Conservation (phyloP, 2,797 vertebrate species). For the Pagetopsis macropterus region DNA sequence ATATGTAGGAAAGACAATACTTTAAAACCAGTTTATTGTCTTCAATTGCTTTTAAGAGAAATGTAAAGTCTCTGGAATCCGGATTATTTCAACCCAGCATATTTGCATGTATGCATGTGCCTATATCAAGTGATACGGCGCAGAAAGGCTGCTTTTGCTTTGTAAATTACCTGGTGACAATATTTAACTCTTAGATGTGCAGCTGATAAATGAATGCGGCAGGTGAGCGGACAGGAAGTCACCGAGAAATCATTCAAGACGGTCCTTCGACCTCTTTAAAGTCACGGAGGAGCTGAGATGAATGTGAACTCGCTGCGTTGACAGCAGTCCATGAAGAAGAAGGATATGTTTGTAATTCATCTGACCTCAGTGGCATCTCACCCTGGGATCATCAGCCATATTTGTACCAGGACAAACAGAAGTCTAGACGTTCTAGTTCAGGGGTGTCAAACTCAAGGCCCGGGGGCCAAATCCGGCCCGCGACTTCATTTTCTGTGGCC, state of each 20-base stretch:
- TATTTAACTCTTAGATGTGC: neutral
- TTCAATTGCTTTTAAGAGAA: neutral
- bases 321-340: neutral
- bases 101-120: neutral
- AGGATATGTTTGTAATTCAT: neutral
- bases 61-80: neutral
- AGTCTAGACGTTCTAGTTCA: neutral
- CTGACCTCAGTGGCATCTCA: neutral
- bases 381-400: neutral
- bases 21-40: neutral
- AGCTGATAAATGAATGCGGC: neutral
- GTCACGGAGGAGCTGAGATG: conserved; percentile 48
- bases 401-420: neutral
- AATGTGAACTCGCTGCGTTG: conserved; percentile 29
- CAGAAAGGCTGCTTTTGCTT: neutral
- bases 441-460: too few relatives aligned
- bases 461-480: too few relatives aligned
- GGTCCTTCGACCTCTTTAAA: conserved; percentile 58
- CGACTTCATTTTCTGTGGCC: too few relatives aligned
- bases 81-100: neutral
- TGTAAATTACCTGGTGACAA: neutral
- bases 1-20: neutral
- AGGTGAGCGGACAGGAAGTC: conserved; percentile 18
- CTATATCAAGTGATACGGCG: neutral
- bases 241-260: conserved; percentile 26